These are phyloP conservation scores for Aspidoscelis tigris DNA, from an alignment of 2,113 vertebrate species.

Conservation along the genomic window DNA sequence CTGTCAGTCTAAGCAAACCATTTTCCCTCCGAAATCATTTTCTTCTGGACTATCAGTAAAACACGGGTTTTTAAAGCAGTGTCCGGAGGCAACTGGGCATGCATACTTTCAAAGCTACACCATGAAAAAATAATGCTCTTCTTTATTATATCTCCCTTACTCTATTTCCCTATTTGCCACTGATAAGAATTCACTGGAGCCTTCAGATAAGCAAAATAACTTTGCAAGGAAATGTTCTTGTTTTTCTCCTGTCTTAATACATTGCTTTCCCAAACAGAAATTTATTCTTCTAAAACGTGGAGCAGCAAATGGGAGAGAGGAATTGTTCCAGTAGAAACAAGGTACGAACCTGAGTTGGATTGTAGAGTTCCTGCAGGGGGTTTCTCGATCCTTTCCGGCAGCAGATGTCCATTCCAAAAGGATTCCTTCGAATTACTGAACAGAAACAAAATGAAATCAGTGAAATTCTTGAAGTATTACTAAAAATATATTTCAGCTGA, in stretches of 20 bases:
- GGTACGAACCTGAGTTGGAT: conserved; percentile 91
- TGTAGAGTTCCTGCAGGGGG: conserved; percentile 95
- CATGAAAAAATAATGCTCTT: too few relatives aligned
- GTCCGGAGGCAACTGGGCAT: too few relatives aligned
- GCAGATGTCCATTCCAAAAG: conserved; percentile 91
- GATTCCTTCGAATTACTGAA: conserved; percentile 93
- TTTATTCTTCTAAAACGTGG: not conserved
- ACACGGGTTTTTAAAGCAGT: too few relatives aligned
- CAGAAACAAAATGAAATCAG: conserved; percentile 66
- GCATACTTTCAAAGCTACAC: too few relatives aligned
- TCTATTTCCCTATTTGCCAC: not conserved
- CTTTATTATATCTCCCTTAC: not conserved
- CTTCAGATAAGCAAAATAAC: not conserved
- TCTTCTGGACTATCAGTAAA: too few relatives aligned
- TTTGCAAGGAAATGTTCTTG: not conserved
- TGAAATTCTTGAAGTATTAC: conserved; percentile 37
- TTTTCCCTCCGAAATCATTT: too few relatives aligned
- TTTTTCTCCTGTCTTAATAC: not conserved
- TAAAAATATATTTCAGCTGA: not conserved
- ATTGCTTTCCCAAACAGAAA: not conserved
- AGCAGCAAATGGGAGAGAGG: not conserved
- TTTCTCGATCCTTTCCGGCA: conserved; percentile 93
- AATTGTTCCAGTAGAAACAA: not conserved
- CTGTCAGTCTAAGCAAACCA: too few relatives aligned
- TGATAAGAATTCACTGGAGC: not conserved